Evolutionary conservation across 2,113 vertebrate genomes (phyloP).

Genomic region (Cisticola juncidis): DNA sequence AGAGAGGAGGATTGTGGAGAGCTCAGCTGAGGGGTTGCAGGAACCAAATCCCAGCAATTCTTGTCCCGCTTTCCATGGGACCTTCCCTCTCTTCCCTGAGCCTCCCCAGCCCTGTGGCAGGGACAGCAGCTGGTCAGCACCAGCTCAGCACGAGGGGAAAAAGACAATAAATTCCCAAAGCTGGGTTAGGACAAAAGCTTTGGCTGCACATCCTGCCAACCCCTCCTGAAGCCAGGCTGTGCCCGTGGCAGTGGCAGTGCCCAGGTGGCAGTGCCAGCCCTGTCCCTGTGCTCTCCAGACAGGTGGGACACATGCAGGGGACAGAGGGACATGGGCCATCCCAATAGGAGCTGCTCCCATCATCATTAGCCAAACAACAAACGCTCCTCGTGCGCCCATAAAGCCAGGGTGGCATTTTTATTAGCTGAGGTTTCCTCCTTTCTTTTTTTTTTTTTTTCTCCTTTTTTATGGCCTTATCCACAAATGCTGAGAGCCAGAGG

Average conservation of each 20-base stretch:
- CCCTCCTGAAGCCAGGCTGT: not conserved
- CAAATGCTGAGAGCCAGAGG: constrained; percentile 52
- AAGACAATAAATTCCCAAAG: not conserved
- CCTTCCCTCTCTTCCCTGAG: not conserved
- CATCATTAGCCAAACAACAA: not conserved
- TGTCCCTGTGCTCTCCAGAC: rapidly evolving
- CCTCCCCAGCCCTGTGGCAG: not conserved
- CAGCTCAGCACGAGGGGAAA: not conserved
- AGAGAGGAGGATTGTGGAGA: not conserved
- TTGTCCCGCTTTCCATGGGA: not conserved
- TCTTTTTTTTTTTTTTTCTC: not conserved
- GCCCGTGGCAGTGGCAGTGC: not conserved
- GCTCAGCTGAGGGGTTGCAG: not conserved
- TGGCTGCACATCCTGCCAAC: not conserved
- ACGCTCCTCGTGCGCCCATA: not conserved
- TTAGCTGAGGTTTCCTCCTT: constrained; percentile 58
- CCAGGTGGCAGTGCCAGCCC: not conserved
- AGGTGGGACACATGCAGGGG: rapidly evolving
- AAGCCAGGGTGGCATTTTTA: constrained; percentile 53
- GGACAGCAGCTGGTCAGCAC: not conserved
- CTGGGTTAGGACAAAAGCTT: not conserved
- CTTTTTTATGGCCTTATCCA: constrained; percentile 53
- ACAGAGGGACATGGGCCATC: not conserved
- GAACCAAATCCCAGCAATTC: not conserved
- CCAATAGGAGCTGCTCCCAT: not conserved